A percentile compares a stretch with the other conserved stretches of the same genome.
phyloP scores from a whole-genome alignment of 2,888 invertebrate genomes.

The Cactoblastis cactorum region DNA sequence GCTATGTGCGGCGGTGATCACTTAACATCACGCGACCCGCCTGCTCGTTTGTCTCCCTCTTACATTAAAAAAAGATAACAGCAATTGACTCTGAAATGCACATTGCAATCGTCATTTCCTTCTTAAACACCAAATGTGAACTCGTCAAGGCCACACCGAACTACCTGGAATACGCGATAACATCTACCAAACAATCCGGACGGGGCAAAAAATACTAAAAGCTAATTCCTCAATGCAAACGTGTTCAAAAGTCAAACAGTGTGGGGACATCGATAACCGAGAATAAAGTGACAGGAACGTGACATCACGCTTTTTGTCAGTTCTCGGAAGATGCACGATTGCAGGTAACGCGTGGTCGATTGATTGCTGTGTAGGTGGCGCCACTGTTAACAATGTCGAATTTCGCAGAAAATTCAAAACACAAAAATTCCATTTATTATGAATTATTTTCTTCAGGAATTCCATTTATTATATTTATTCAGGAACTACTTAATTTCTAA shows the following conservation, averaged over 20 bases:
- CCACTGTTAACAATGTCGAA: not conserved
- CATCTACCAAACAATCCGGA: slow-evolving; percentile 19
- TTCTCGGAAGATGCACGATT: slow-evolving; percentile 2
- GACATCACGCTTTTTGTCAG: slow-evolving; percentile 8
- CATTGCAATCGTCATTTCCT: not conserved
- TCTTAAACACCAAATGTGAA: not conserved
- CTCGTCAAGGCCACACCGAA: not conserved
- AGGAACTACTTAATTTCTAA: too few relatives aligned
- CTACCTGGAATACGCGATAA: slow-evolving; percentile 14
- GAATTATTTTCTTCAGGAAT: too few relatives aligned
- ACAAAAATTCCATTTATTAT: too few relatives aligned
- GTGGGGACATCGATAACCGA: slow-evolving; percentile 14
- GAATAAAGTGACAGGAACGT: slow-evolving; percentile 15
- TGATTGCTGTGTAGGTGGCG: not conserved
- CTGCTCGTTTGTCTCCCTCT: too few relatives aligned
- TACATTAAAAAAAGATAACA: too few relatives aligned
- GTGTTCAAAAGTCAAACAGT: slow-evolving; percentile 14
- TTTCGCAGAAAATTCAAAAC: not conserved
- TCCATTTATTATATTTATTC: too few relatives aligned
- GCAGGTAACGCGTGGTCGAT: slow-evolving; percentile 3
- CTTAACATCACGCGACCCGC: too few relatives aligned
- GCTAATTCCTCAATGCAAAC: slow-evolving; percentile 8
- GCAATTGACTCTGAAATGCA: too few relatives aligned
- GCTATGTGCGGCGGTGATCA: too few relatives aligned
- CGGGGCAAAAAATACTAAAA: slow-evolving; percentile 12